A percentile compares a stretch with the other conserved stretches of the same genome.
Conservation (phyloP, 1,140 invertebrate genomes). For the Pentalonia nigronervosa region DNA sequence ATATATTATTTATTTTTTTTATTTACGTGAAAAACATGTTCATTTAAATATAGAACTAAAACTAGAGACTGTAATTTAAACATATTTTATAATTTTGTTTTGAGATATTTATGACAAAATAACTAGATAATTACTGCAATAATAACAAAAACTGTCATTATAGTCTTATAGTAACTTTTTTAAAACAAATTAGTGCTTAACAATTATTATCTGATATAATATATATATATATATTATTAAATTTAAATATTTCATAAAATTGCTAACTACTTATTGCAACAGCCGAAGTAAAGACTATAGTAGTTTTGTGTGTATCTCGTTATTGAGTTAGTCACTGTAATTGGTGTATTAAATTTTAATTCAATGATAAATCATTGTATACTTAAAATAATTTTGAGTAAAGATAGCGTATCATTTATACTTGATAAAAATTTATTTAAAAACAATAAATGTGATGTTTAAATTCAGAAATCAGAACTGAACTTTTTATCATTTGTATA, state of each 20-base stretch:
- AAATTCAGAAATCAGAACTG: background rate
- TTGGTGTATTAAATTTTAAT: background rate
- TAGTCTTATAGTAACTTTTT: too few species aligned
- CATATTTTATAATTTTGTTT: too few species aligned
- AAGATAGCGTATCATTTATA: background rate
- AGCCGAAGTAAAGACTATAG: background rate
- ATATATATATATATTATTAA: too few species aligned
- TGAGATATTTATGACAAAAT: too few species aligned
- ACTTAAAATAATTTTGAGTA: too few species aligned
- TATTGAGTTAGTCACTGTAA: background rate
- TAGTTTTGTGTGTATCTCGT: background rate
- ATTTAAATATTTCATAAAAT: background rate
- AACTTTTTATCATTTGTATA: background rate
- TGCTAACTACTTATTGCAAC: background rate
- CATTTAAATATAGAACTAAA: background rate
- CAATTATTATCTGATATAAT: too few species aligned
- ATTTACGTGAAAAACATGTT: background rate
- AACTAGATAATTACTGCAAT: too few species aligned
- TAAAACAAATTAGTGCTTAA: too few species aligned
- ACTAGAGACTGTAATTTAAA: background rate
- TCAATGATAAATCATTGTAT: background rate
- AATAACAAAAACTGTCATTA: too few species aligned
- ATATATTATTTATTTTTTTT: background rate
- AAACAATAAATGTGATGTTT: too few species aligned
- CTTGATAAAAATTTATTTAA: too few species aligned